Evolutionary conservation across 1,140 invertebrate species (phyloP), one percentile per base, ranked within the genome.

Genomic region (Tetramorium alpestre): DNA sequence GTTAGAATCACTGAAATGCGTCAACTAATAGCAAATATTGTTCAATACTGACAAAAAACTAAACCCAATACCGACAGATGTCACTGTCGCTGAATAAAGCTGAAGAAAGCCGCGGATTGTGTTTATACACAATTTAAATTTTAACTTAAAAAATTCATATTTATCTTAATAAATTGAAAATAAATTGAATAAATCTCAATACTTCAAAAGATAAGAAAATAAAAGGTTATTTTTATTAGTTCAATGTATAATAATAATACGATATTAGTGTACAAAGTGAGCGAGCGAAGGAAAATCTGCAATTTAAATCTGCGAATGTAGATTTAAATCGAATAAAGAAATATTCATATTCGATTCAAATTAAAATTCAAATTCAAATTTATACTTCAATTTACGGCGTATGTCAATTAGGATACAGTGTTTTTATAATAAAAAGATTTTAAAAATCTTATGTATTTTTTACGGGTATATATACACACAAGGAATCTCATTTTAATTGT

Each of bases 1-100:
- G 80, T 84, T 84, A 84, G 38, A 41, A 8, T 72, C 54, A 73
- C 69, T 47, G 11, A 47, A 72, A 25, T 56, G n/a, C 6, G 41
- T 69, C 65, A 69, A 67, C 65, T 44, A 25, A 47, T 47, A 33
- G 18, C 54, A 44, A 28, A 65, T 54, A 69, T 58, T 51, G 22
- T 73, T 60, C 80, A 13, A 82, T 58, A 72, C 25, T 28, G 38
- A 49, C 13, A 33, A 38, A 51, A 56, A 65, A 44, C 67, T 81
- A 1, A 5, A 54, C 13, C 18, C 11, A 25, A 6, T 38, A 51
- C 81, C 44, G 4, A 75, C 3, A 85, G 82, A 85, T 85, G 73
- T 25, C 81, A 54, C 47, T 47, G 25, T 51, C n/a, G 70, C 44
- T 8, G 4, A 28, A 33, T 28, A 41, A 44, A 44, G 4, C 22